These are phyloP conservation scores for Polypedilum pembai DNA, from an alignment of 1,140 invertebrate genomes.

Conservation along the genomic window DNA sequence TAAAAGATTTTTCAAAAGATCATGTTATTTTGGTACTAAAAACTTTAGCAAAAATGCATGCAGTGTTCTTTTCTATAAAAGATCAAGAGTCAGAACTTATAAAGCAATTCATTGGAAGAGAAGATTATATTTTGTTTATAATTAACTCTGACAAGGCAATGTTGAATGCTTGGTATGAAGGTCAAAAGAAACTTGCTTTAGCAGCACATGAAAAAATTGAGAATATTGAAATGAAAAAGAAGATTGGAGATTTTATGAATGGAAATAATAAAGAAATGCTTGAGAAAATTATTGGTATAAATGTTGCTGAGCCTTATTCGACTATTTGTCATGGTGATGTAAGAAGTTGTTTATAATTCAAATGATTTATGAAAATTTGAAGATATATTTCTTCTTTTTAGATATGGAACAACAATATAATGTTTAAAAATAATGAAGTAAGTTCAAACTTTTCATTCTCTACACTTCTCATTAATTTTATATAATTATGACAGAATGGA, in stretches of 20 bases:
- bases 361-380: not conserved
- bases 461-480: slow-evolving; percentile 25
- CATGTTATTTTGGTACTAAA: slow-evolving; percentile 39
- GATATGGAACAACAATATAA: slow-evolving; percentile 50
- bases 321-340: slow-evolving; percentile 49
- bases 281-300: slow-evolving; percentile 32
- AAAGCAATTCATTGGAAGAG: slow-evolving; percentile 32
- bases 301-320: slow-evolving; percentile 40
- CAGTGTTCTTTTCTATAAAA: slow-evolving; percentile 40
- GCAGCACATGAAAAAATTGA: slow-evolving; percentile 30
- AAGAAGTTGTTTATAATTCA: not conserved
- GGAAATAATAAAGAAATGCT: slow-evolving; percentile 34
- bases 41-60: slow-evolving; percentile 43
- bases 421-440: slow-evolving; percentile 44
- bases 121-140: slow-evolving; percentile 39
- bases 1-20: slow-evolving; percentile 39
- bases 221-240: slow-evolving; percentile 29
- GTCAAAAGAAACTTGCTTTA: slow-evolving; percentile 35
- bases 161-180: slow-evolving; percentile 35
- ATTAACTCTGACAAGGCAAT: slow-evolving; percentile 32
- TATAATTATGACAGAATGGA: slow-evolving; percentile 34
- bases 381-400: not conserved
- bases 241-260: slow-evolving; percentile 34
- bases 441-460: slow-evolving; percentile 22
- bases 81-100: slow-evolving; percentile 31